Percentiles rank a stretch among this genome's conserved stretches.
These are phyloP conservation scores for Eristalis arbustorum DNA, from an alignment of 2,888 invertebrate genomes.

Conservation along the genomic window DNA sequence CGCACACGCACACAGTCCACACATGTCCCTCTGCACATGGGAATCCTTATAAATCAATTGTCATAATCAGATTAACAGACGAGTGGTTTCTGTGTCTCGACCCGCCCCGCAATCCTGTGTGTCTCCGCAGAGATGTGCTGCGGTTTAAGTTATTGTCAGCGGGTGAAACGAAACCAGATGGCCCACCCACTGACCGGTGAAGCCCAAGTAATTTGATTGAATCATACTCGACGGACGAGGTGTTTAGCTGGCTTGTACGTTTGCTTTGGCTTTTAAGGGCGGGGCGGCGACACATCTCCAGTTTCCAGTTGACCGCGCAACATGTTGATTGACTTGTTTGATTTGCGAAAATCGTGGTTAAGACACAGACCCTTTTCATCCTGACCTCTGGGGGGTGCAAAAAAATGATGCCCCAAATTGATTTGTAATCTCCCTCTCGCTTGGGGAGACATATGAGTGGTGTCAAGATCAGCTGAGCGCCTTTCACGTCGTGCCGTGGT, in stretches of 20 bases:
- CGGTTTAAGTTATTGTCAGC: conserved; percentile 31
- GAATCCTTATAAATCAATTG: conserved; percentile 68
- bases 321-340: neutral
- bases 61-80: conserved; percentile 68
- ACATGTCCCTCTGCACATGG: conserved; percentile 41
- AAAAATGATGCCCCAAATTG: neutral
- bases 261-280: neutral
- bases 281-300: neutral
- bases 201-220: conserved; percentile 63
- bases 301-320: neutral
- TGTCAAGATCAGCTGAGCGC: no score
- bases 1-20: no score
- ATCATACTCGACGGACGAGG: conserved; percentile 12
- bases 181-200: conserved; percentile 24
- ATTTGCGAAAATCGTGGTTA: neutral
- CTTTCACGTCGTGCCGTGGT: no score
- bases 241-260: neutral
- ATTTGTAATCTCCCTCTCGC: neutral
- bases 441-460: no score
- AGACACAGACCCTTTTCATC: neutral
- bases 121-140: conserved; percentile 40
- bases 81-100: conserved; percentile 51
- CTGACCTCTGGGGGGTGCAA: neutral
- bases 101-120: neutral
- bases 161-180: conserved; percentile 54